phyloP scores from a whole-genome alignment of 2,113 vertebrate species.

The Tamias sibiricus region DNA sequence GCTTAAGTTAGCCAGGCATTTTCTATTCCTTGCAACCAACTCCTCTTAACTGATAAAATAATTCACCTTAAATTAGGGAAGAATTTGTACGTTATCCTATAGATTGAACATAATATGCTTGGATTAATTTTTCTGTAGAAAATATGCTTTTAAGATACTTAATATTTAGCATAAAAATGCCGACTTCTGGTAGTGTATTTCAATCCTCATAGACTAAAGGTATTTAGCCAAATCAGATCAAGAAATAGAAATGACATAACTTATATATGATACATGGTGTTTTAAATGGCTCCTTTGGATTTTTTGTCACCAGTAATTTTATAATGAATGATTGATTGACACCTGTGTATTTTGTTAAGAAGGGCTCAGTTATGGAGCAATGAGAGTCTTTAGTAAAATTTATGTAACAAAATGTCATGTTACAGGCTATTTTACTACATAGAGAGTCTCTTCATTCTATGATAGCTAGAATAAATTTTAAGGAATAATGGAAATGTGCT shows the following conservation, averaged over 20 bases:
- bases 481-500: slow-evolving; percentile 10
- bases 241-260: slow-evolving; percentile 24
- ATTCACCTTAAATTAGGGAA: slow-evolving; percentile 29
- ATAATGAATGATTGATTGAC: background rate
- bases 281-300: background rate
- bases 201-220: background rate
- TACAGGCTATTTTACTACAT: background rate
- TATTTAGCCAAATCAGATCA: slow-evolving; percentile 33
- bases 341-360: background rate
- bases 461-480: slow-evolving; percentile 37
- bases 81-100: slow-evolving; percentile 7
- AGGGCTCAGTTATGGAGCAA: background rate
- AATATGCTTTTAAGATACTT: slow-evolving; percentile 26
- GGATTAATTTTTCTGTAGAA: slow-evolving; percentile 15
- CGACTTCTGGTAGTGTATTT: background rate
- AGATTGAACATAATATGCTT: background rate
- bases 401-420: background rate
- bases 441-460: slow-evolving; percentile 7
- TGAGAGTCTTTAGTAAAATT: background rate
- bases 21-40: slow-evolving; percentile 34
- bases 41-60: slow-evolving; percentile 35
- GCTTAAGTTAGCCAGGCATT: background rate
- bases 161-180: slow-evolving; percentile 30
- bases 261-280: background rate
- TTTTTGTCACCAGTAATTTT: background rate